phyloP scores from a whole-genome alignment of 2,113 vertebrate genomes.

The Mobula birostris region DNA sequence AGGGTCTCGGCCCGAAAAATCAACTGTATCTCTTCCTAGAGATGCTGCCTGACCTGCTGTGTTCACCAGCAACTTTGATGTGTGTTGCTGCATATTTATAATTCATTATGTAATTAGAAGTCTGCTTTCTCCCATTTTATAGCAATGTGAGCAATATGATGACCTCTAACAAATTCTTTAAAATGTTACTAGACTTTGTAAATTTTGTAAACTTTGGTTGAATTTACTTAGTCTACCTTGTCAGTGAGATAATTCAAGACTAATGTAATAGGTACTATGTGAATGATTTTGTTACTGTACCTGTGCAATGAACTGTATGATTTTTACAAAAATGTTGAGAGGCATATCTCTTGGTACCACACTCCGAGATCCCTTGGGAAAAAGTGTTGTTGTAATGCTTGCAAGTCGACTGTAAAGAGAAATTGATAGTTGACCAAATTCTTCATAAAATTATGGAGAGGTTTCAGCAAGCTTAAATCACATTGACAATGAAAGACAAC shows the following conservation, averaged over 20 bases:
- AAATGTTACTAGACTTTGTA: neutral
- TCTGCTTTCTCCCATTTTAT: neutral
- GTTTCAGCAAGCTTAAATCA: neutral
- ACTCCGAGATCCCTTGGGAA: slow-evolving; percentile 93
- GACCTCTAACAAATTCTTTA: neutral
- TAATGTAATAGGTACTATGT: neutral
- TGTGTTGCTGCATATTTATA: neutral
- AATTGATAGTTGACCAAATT: neutral
- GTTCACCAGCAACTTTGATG: too few relatives aligned
- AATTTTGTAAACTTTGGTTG: neutral
- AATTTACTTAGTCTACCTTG: neutral
- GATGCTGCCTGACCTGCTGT: too few relatives aligned
- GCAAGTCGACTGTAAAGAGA: slow-evolving; percentile 76
- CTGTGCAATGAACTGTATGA: slow-evolving; percentile 99
- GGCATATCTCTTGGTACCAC: slow-evolving; percentile 97
- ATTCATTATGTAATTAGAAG: too few relatives aligned
- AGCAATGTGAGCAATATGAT: neutral
- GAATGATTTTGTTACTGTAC: slow-evolving; percentile 47
- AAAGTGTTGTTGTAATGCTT: slow-evolving; percentile 91
- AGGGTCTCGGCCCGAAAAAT: too few relatives aligned
- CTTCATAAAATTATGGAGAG: neutral
- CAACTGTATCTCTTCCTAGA: too few relatives aligned
- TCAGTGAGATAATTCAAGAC: neutral
- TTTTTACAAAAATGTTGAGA: slow-evolving; percentile 97
- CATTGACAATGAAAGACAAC: neutral